Base-by-base conservation (phyloP, 2,797 vertebrate species). In the Uromys caudimaculatus region DNA sequence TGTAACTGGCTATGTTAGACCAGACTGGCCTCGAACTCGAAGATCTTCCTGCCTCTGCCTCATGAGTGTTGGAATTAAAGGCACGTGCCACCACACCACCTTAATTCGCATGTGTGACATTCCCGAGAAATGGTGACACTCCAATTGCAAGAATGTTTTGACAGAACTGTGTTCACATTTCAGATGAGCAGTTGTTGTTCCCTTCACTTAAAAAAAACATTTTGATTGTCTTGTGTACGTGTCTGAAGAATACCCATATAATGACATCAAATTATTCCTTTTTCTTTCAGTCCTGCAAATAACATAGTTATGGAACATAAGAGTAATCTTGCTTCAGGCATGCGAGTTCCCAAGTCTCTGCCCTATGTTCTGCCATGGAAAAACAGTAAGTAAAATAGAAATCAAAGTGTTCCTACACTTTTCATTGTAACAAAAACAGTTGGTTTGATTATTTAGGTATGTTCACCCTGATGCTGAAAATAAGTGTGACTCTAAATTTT, bases 361-460 rank as follows among this genome's bases (percentile, higher is more conserved):
- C 99, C 99, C 0, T 99, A 97, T 87, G 98, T 97, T 47, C 96
- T 99, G 77, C 99, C 99, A 0, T 99, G 98, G 99, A 98, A 97
- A 77, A 84, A 91, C 4, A 98, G 84, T 97, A 93, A 98, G 92
- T 96, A 54, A 90, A 88, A 75, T 35, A 52, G 50, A 91, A 27
- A 24, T 44, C 58, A 90, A 89, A 73, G 83, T 87, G 29, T 21
- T 75, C 93, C 92, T 73, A 64, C 47, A 91, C 32, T 88, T 32
- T 67, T 71, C 54, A n/a, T 89, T 83, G 13, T 95, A 54, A 87
- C 84, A 89, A 44, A 83, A 71, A 54, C 41, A 90, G 3, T 88
- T 93, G 86, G n/a, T 87, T 97, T 94, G 50, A 85, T 95, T 78
- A 93, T 94, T 85, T 84, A 78, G 54, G 90, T 16, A 0, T 88